Evolutionary conservation across 2,888 invertebrate genomes (phyloP).

Genomic region (Scaptomyza flava): DNA sequence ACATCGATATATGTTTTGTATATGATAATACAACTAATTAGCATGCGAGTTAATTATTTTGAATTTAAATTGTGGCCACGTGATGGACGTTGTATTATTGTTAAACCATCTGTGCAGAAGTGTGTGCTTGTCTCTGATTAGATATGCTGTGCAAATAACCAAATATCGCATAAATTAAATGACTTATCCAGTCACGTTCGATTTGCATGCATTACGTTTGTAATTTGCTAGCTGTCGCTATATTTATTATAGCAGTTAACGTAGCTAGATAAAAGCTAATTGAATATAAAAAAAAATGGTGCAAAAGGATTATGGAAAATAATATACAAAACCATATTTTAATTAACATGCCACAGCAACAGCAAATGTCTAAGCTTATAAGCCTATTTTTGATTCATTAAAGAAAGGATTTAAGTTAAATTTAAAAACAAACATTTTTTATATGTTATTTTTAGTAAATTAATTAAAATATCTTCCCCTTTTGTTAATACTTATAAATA

Average conservation of each 20-base stretch:
- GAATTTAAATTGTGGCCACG: conserved; percentile 52
- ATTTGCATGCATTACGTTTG: background rate
- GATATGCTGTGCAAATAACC: conserved; percentile 35
- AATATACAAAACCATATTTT: background rate
- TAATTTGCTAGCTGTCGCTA: background rate
- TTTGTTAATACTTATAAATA: no score
- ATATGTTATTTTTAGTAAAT: no score
- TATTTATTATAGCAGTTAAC: background rate
- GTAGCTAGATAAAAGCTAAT: background rate
- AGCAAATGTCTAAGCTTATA: no score
- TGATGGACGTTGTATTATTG: conserved; percentile 49
- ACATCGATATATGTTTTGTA: conserved; percentile 21
- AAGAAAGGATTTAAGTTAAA: no score
- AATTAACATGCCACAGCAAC: no score
- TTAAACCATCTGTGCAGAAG: conserved; percentile 36
- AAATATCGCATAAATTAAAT: conserved; percentile 49
- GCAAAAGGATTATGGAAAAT: background rate
- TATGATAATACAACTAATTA: conserved; percentile 72
- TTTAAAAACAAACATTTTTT: no score
- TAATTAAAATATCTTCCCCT: no score
- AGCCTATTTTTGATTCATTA: no score
- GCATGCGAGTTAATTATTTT: conserved; percentile 77
- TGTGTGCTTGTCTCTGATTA: conserved; percentile 38
- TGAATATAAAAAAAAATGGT: background rate
- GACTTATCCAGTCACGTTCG: conserved; percentile 34